Conservation (phyloP, 1,140 invertebrate genomes). For the Solenopsis invicta region DNA sequence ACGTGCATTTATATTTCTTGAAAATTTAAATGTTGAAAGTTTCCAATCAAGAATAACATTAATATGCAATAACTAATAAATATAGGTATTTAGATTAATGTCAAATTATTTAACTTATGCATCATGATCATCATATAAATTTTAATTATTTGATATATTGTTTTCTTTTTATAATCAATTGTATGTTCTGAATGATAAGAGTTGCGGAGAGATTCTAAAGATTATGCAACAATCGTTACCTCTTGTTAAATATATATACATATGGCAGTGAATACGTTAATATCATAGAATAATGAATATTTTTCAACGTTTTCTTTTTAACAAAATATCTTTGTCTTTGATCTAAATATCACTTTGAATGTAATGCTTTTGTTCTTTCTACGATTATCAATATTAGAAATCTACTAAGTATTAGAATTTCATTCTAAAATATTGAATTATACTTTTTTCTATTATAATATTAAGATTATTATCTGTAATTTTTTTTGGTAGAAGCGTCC, state of each 20-base stretch:
- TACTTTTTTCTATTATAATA: background rate
- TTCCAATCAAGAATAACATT: background rate
- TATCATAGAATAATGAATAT: slow-evolving; percentile 28
- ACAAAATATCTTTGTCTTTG: background rate
- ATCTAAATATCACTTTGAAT: background rate
- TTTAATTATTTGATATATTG: background rate
- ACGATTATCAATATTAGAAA: background rate
- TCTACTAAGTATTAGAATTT: background rate
- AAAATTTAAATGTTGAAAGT: background rate
- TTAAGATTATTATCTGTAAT: background rate
- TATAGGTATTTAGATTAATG: background rate
- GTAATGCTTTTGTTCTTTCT: background rate
- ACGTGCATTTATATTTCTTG: background rate
- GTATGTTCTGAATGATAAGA: slow-evolving; percentile 18
- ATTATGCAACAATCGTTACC: background rate
- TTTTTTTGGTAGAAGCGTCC: background rate
- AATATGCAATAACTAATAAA: background rate
- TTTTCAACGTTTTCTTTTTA: slow-evolving; percentile 7
- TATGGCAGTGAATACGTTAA: slow-evolving; percentile 68
- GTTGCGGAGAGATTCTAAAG: background rate
- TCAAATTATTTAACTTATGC: background rate
- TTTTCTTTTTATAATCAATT: slow-evolving; percentile 30
- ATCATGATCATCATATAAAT: background rate
- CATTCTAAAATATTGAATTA: background rate
- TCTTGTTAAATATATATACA: slow-evolving; percentile 20